Percentiles rank a stretch among this genome's conserved stretches.
phyloP scores from a whole-genome alignment of 2,888 invertebrate species.

The Deilephila porcellus region DNA sequence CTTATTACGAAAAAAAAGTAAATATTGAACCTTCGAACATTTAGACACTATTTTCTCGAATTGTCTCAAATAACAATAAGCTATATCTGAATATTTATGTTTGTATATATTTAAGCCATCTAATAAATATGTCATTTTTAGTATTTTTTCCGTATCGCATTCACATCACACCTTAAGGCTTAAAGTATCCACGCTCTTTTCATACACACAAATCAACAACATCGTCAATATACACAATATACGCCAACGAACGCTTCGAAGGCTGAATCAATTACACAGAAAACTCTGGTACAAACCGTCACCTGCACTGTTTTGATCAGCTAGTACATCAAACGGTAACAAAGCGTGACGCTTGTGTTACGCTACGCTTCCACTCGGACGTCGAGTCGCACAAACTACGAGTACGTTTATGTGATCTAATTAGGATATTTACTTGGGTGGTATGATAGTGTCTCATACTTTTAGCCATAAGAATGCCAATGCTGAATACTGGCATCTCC shows the following conservation, averaged over 20 bases:
- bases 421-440: neutral
- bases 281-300: constrained; percentile 13
- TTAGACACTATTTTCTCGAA: no score
- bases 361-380: constrained; percentile 36
- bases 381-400: neutral
- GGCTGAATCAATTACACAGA: neutral
- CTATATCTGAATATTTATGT: no score
- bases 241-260: neutral
- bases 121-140: no score
- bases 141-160: no score
- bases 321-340: constrained; percentile 36
- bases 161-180: no score
- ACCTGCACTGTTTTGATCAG: constrained; percentile 31
- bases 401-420: neutral
- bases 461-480: no score
- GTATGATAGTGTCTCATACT: neutral
- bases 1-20: no score
- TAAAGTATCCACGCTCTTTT: neutral
- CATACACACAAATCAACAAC: neutral
- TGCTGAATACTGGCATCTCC: no score
- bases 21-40: no score
- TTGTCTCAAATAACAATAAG: no score
- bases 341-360: constrained; percentile 40
- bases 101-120: no score
- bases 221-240: neutral